phyloP scores from a whole-genome alignment of 2,888 invertebrate species.

The Dione vanillae region DNA sequence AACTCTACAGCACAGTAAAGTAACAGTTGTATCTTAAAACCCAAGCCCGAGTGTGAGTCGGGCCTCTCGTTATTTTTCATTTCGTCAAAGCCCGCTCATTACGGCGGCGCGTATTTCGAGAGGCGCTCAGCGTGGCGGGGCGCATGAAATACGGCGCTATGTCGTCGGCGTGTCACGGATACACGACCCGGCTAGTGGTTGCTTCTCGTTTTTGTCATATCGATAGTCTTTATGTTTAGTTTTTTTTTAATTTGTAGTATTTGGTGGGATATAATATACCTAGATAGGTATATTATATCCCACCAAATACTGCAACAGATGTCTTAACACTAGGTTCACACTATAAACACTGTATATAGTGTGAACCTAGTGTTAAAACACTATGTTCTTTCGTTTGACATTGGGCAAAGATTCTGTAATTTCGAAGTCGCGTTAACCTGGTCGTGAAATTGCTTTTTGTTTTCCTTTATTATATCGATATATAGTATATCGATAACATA shows the following conservation, averaged over 20 bases:
- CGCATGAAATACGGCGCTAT: conserved; percentile 71
- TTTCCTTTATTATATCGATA: no score
- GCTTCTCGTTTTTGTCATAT: conserved; percentile 42
- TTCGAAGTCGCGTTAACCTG: no score
- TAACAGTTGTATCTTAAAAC: conserved; percentile 19
- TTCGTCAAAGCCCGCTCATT: conserved; percentile 52
- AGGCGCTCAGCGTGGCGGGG: conserved; percentile 64
- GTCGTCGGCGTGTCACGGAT: conserved; percentile 74
- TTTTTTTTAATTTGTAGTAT: neutral
- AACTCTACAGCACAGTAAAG: neutral
- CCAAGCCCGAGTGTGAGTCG: conserved; percentile 35
- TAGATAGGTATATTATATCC: no score
- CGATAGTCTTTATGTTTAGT: conserved; percentile 32
- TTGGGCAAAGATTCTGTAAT: no score
- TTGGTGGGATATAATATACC: neutral
- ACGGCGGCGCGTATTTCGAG: conserved; percentile 50
- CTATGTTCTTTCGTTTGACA: no score
- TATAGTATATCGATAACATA: no score
- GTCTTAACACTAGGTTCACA: no score
- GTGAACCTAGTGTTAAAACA: no score
- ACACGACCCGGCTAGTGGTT: conserved; percentile 61
- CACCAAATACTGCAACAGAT: neutral
- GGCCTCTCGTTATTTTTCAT: conserved; percentile 50
- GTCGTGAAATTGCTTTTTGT: no score
- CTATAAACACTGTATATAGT: no score